phyloP scores from a whole-genome alignment of 2,888 invertebrate species.

The Drosophila barbarae region DNA sequence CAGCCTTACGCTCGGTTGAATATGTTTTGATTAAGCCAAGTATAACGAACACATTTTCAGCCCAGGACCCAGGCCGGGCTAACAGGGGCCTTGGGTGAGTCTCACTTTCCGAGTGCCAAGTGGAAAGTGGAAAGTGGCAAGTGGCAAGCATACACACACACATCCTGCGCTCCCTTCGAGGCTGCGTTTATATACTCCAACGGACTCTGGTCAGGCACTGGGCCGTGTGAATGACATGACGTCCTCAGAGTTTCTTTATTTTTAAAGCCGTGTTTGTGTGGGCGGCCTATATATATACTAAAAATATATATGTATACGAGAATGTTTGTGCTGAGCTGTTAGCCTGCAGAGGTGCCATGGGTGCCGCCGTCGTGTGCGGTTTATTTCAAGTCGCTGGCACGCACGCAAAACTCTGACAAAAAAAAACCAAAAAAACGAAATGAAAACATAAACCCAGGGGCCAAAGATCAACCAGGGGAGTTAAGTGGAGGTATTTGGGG shows the following conservation, averaged over 20 bases:
- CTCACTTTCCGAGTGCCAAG: conserved; percentile 30
- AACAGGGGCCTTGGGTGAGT: conserved; percentile 18
- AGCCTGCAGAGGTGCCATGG: conserved; percentile 8
- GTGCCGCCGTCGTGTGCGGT: conserved; percentile 2
- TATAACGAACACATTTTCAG: conserved; percentile 68
- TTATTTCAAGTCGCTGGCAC: conserved; percentile 51
- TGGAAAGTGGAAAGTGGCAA: conserved; percentile 3
- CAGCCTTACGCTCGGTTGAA: conserved; percentile 71
- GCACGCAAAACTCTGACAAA: conserved; percentile 38
- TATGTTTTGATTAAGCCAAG: conserved; percentile 73
- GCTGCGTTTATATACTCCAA: conserved; percentile 63
- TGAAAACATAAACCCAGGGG: conserved; percentile 23
- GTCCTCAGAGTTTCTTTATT: conserved; percentile 50
- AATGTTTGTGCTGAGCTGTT: conserved; percentile 3
- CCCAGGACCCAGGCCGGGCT: neutral
- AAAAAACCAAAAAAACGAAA: conserved; percentile 7
- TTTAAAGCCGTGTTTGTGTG: conserved; percentile 42
- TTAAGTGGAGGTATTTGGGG: too few relatives aligned
- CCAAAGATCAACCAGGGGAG: too few relatives aligned
- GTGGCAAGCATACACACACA: conserved; percentile 1
- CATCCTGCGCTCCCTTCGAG: neutral
- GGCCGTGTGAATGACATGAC: conserved; percentile 49
- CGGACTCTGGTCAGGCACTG: conserved; percentile 55
- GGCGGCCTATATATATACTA: neutral
- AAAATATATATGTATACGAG: neutral